phyloP scores from a whole-genome alignment of 1,140 invertebrate genomes.

The Trichonephila clavata region DNA sequence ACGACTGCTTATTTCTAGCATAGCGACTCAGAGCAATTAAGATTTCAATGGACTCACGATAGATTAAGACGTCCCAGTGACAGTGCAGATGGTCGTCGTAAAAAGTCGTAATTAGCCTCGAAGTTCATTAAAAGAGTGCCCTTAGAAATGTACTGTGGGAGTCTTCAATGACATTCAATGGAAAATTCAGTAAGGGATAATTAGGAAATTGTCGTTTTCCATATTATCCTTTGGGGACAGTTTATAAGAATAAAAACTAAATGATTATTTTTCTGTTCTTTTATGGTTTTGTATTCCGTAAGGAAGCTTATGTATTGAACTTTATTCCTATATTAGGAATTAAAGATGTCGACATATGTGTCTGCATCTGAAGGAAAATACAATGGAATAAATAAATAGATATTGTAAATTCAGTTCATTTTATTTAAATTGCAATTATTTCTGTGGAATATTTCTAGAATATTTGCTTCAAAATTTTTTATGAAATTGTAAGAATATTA shows the following conservation, averaged over 20 bases:
- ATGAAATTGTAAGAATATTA: not conserved
- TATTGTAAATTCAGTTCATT: too few species aligned
- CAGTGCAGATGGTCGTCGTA: constrained; percentile 44
- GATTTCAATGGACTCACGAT: constrained; percentile 64
- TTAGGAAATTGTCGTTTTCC: constrained; percentile 69
- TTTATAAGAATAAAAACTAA: not conserved
- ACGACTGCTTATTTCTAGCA: constrained; percentile 50
- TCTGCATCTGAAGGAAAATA: not conserved
- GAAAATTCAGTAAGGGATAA: constrained; percentile 64
- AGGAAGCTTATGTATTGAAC: not conserved
- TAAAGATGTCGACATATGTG: not conserved
- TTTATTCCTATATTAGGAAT: not conserved
- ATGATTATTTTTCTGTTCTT: not conserved
- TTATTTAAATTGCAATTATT: too few species aligned
- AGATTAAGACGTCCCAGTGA: constrained; percentile 59
- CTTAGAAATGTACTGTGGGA: constrained; percentile 36
- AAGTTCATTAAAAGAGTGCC: constrained; percentile 65
- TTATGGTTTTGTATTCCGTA: not conserved
- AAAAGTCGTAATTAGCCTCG: constrained; percentile 62
- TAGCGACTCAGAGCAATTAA: constrained; percentile 59
- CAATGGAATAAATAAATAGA: too few species aligned
- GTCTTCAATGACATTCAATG: constrained; percentile 66
- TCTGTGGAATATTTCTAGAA: too few species aligned
- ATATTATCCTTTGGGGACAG: not conserved
- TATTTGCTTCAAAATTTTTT: not conserved